Evolutionary conservation across 2,797 vertebrate genomes (phyloP), one percentile per base, ranked within the genome.

Genomic region (Hirundo rustica): DNA sequence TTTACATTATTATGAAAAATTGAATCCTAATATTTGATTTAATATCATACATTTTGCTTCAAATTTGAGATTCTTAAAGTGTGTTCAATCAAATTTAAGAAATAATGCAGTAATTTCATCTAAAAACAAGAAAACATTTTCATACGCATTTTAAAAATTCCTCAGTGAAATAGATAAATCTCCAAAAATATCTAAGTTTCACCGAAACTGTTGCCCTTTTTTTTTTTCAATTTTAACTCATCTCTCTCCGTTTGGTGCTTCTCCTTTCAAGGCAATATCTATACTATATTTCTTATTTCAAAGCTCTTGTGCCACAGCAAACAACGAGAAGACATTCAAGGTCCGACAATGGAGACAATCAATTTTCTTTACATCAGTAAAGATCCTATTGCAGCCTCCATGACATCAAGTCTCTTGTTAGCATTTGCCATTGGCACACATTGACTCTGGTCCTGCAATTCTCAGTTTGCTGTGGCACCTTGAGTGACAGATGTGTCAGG

Each of bases 111-210:
- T 7, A 36, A 58, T 29, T 66, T 62, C 3, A 32, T 47, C 64
- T 20, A 14, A 47, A 81, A 87, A 21, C 1, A 21, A 38, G 55
- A 26, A 62, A 32, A 27, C 23, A 30, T 14, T 64, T 65, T 45
- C 15, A 48, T 26, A 50, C 1, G 0, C 5, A n/a, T n/a, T 76
- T 48, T 47, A 1, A 26, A 88, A 57, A 4, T 10, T 4, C 12
- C 7, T 34, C 15, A 9, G 15, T 38, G 34, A 70, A 84, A 85
- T 16, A 60, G 16, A 44, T 16, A 5, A 47, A 48, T 54, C 15
- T 38, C 19, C 5, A 72, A 38, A 78, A 81, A 58, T 9, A 85
- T 10, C 32, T 11, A 58, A 40, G 13, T 48, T 19, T 12, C 29
- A 73, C 26, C 34, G 16, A 70, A 70, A 54, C 18, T 57, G 12